phyloP scores from a whole-genome alignment of 1,140 invertebrate genomes.

The Trinorchestia longiramus region DNA sequence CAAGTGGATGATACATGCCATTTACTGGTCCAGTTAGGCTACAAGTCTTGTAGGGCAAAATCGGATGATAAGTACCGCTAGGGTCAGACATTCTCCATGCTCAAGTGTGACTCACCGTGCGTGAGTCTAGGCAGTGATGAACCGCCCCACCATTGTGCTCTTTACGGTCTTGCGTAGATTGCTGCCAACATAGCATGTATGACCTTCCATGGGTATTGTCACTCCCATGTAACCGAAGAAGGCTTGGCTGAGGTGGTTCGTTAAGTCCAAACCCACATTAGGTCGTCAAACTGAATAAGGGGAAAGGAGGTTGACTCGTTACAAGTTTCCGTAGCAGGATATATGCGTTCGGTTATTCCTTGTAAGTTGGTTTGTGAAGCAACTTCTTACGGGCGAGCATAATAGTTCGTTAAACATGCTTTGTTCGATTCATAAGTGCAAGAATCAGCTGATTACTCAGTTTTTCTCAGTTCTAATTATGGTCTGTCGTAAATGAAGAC shows the following conservation, averaged over 20 bases:
- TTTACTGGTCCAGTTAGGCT: not conserved
- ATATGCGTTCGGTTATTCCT: not conserved
- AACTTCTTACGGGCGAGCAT: no score
- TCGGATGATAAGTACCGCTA: not conserved
- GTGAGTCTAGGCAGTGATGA: not conserved
- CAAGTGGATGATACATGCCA: not conserved
- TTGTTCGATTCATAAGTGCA: not conserved
- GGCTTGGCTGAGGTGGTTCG: not conserved
- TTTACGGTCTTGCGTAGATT: not conserved
- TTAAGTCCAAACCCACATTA: not conserved
- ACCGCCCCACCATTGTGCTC: not conserved
- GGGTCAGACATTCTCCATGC: not conserved
- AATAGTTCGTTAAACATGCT: not conserved
- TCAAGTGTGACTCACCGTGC: not conserved
- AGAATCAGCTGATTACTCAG: not conserved
- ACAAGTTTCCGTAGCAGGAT: not conserved
- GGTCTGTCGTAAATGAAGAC: not conserved
- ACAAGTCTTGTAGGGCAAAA: not conserved
- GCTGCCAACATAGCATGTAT: not conserved
- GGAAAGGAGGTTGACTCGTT: not conserved
- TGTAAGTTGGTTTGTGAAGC: not conserved
- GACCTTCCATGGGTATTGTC: not conserved
- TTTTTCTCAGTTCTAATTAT: not conserved
- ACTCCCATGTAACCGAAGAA: not conserved
- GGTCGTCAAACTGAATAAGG: not conserved